Base-by-base conservation (phyloP, 35 echinoderm and acorn worm species). In the Apostichopus californicus region DNA sequence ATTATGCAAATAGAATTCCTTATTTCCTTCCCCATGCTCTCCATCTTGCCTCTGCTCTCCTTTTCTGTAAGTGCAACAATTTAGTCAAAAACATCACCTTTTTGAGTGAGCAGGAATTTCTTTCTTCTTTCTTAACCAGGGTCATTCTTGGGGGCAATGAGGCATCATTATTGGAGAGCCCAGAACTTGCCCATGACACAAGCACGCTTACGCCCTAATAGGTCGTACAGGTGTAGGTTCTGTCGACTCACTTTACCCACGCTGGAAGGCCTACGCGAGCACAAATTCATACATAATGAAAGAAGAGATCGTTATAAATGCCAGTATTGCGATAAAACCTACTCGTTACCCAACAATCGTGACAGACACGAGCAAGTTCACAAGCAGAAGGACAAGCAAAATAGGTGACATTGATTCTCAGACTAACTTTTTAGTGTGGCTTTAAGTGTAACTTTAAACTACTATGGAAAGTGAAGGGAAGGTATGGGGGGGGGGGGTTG, bases 51-150 rank as follows among this genome's bases (percentile, higher is more conserved):
- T 4, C 34, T 46, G 34, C 26, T 28, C 64, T 46, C 34, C 34
- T 46, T 46, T 46, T 46, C 34, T 46, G 34, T 2, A 46, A 46
- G 34, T 46, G 2, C 34, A 46, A 46, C 34, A 46, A 4, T 46
- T 46, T 46, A 46, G 34, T 46, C 34, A 46, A n/a, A n/a, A 22
- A 6, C 20, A 7, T 18, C 71, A 75, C 17, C 22, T 55, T 5
- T 81, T 81, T 81, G 28, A 79, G 77, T 79, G 77, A 79, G 77
- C 78, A 3, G 18, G 78, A 81, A 81, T 81, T 81, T 81, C 78
- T 81, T 81, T 81, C 78, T 81, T 81, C 22, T 55, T 81, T 81
- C 18, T 81, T 52, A 81, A 81, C 78, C 78, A 81, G 75, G 75
- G 75, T 77, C 75, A 77, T 4, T 13, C 75, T 77, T 77, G 75